Base-by-base conservation (phyloP, 2,113 vertebrate genomes). In the Jaculus jaculus region DNA sequence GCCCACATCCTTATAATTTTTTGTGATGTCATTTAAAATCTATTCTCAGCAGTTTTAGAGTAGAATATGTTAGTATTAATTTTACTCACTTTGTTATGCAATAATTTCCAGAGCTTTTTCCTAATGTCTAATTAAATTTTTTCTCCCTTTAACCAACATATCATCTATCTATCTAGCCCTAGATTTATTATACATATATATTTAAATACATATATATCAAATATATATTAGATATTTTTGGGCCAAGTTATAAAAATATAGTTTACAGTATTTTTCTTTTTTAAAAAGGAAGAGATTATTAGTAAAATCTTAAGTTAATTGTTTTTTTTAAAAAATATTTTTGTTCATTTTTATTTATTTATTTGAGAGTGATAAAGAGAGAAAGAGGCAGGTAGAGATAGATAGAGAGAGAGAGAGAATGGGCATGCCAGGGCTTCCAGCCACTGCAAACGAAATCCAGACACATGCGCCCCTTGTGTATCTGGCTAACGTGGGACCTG, bases 221-320 rank as follows among this genome's bases (percentile, higher is more conserved):
- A 47, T 47, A 47, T 47, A 65, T 24, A 28, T 74, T 42, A 72
- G 77, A 58, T 80, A 84, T 84, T 54, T 83, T 74, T 74, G 86
- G 81, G 63, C 20, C n/a, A 92, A 89, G 13, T 85, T 37, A 89
- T 47, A 58, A 58, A 54, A 74, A 74, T 75, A 68, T 63, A 84
- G 23, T 91, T 94, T 6, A 80, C 12, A 89, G 47, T 71, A 82
- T 92, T 8, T 24, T 83, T 84, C 34, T 83, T 92, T 0, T 72
- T 85, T 85, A 65, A 37, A 37, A 90, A 75, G 42, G 47, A 79
- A 88, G 3, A 74, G 75, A 80, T 90, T 96, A 34, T 75, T 21
- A 24, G 51, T 75, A 84, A 78, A 87, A 28, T 87, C 80, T 89
- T 74, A 74, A 81, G 32, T 61, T 89, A 71, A 47, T 54, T 89